Percentiles rank a stretch among this genome's conserved stretches.
phyloP scores from a whole-genome alignment of 2,888 invertebrate species.

The Epistrophe eligans region DNA sequence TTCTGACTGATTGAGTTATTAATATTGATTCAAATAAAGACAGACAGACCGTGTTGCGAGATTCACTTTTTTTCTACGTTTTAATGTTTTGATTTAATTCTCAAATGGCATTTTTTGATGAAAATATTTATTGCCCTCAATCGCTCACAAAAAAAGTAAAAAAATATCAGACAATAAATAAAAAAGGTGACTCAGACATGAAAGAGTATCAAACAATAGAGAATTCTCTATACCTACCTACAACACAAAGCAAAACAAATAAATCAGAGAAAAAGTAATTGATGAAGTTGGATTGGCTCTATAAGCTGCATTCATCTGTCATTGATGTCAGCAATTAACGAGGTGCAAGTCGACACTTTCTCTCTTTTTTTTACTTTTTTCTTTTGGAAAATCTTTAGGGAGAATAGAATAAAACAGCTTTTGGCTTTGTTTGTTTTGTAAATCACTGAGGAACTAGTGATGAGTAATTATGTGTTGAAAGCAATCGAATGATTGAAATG shows the following conservation, averaged over 20 bases:
- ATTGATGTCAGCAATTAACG: conserved; percentile 57
- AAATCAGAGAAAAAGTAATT: conserved; percentile 9
- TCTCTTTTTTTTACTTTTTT: background rate
- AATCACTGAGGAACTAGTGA: background rate
- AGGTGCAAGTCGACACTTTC: conserved; percentile 61
- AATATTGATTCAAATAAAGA: too few relatives aligned
- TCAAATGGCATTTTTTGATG: background rate
- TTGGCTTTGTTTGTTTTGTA: conserved; percentile 14
- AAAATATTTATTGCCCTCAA: background rate
- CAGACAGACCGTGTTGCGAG: too few relatives aligned
- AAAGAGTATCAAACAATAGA: background rate
- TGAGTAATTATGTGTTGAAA: conserved; percentile 56
- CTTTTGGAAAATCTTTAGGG: background rate
- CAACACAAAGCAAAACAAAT: background rate
- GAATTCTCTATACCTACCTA: background rate
- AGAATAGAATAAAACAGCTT: background rate
- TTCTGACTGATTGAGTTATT: too few relatives aligned
- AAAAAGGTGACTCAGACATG: conserved; percentile 16
- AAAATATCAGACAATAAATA: background rate
- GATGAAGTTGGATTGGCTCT: background rate
- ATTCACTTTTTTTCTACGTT: too few relatives aligned
- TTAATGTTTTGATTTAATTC: background rate
- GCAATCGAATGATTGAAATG: conserved; percentile 50
- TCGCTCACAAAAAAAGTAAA: background rate
- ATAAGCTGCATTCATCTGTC: conserved; percentile 49